Base-by-base conservation (phyloP, 2,797 vertebrate genomes). In the Hafferia zeledoni region DNA sequence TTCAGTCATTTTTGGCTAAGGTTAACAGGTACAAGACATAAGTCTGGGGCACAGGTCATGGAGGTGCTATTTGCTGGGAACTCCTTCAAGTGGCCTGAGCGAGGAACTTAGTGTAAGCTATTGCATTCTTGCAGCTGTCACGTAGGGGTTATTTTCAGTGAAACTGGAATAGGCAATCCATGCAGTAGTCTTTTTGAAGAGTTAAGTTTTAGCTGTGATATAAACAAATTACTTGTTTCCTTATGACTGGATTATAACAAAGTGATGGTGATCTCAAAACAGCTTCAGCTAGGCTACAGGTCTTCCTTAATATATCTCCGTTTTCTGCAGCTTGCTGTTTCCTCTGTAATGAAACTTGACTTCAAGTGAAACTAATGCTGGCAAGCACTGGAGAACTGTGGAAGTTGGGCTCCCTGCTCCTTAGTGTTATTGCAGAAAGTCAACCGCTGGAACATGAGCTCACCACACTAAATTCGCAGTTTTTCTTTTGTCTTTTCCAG, bases 401-500 rank as follows among this genome's bases (percentile, higher is more conserved):
- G 31, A 86, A 78, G 31, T 1, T 83, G 79, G 63, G 16, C 25
- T 91, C 28, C 22, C 17, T 69, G 52, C 39, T 85, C 65, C 46
- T 59, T 43, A 63, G 16, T 69, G 30, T 71, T 87, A 61, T 27
- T 92, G 70, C 79, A 79, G 87, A 69, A 94, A 95, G 55, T 47
- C 61, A 83, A 24, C 50, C 0, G 0, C 70, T 93, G 56, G 59
- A 89, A 81, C 69, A 49, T 65, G 50, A 93, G 65, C 67, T 96
- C 44, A 86, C 72, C 69, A 43, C 69, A 17, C 24, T 9, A 70
- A 79, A 69, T 70, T 86, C 43, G 70, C 46, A n/a, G 49, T 39
- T 78, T 89, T 97, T 41, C 89, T 93, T 94, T 92, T 93, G 92
- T 96, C 69, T 90, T 85, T 93, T 85, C 50, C 82, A 87, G 93